phyloP scores from a whole-genome alignment of 2,888 invertebrate species.

The Plebejus anna region DNA sequence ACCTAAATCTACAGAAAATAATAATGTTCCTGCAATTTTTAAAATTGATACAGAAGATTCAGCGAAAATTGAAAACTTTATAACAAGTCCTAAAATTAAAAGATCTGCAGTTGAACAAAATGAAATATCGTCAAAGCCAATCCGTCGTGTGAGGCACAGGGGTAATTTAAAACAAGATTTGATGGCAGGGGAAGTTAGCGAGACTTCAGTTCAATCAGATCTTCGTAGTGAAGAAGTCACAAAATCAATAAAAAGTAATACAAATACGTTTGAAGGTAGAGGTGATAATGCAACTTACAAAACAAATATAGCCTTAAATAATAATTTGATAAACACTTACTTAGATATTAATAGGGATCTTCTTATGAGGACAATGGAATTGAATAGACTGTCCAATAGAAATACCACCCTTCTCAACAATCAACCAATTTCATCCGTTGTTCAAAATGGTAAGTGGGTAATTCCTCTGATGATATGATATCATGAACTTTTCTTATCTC shows the following conservation, averaged over 20 bases:
- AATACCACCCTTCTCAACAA: not conserved
- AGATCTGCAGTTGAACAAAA: not conserved
- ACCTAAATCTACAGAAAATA: not conserved
- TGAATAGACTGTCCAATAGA: not conserved
- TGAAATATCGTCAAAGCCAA: not conserved
- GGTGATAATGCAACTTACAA: not conserved
- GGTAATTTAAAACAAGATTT: not conserved
- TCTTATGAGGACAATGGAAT: not conserved
- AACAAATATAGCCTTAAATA: not conserved
- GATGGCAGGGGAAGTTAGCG: not conserved
- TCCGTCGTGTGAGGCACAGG: not conserved
- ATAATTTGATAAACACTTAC: not conserved
- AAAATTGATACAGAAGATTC: not conserved
- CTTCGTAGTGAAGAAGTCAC: not conserved
- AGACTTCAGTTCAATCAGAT: not conserved
- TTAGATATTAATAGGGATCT: not conserved
- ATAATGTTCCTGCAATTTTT: not conserved
- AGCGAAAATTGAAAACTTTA: not conserved
- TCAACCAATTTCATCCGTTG: not conserved
- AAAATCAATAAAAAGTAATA: not conserved
- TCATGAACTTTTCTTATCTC: not conserved
- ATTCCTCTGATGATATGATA: not conserved
- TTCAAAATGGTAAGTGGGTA: not conserved
- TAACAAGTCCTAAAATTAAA: not conserved
- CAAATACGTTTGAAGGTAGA: not conserved